Base-by-base conservation (phyloP, 2,888 invertebrate genomes). In the Trachelus stipa region DNA sequence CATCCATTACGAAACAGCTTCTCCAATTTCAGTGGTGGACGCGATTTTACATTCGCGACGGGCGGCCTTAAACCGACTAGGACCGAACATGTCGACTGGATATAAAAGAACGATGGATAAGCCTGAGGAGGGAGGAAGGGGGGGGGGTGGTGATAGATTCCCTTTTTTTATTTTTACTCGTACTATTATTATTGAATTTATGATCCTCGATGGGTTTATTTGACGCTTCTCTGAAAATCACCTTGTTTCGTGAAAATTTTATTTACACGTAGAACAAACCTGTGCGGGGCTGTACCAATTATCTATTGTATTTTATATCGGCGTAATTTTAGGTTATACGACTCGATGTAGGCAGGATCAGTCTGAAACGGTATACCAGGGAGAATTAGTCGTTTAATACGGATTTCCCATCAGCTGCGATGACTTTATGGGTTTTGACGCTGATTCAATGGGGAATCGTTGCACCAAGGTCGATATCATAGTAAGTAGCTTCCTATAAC, bases 21-120 rank as follows among this genome's bases (percentile, higher is more conserved):
- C 40, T 56, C 40, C 40, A 56, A 56, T 56, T 56, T 56, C 40
- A 56, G 40, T 56, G 40, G 40, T 56, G 15, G 40, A 56, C 40
- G 40, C 40, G 71, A 71, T 71, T 71, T 71, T 71, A n/a, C 71
- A 71, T 33, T 31, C 71, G 33, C 71, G 71, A 33, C 71, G 71
- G 71, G 71, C 71, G 71, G 71, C 71, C 71, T 56, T 56, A 56
- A 56, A 56, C 40, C 4, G 40, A 56, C 6, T 23, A 56, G 40
- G 40, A 56, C 40, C 40, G 9, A 56, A 56, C 40, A 56, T 23
- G 40, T 56, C 40, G 40, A 56, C 23, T 56, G 40, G 40, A 56
- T 56, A 23, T 56, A 56, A 56, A 56, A 23, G 40, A 23, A 23
- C 40, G 40, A 56, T 9, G 40, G 40, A 56, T 56, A 23, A 56